phyloP scores from a whole-genome alignment of 2,888 invertebrate species.

The Dyspetes luteomarginatus region DNA sequence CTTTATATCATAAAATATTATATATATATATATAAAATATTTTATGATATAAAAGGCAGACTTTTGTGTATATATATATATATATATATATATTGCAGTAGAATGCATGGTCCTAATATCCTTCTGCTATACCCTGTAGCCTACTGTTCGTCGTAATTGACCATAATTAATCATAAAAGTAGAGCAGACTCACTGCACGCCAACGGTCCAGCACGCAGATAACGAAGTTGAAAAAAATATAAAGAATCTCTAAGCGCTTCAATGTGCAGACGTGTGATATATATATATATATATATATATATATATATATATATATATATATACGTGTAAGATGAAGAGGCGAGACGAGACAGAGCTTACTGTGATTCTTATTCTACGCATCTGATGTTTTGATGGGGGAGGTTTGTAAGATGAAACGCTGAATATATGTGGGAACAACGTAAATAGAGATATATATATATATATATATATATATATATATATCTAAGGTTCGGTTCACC shows the following conservation, averaged over 20 bases:
- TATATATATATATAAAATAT: not conserved
- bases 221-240: constrained; percentile 20
- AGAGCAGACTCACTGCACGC: constrained; percentile 40
- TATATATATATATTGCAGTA: not conserved
- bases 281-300: too few species aligned
- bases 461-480: too few species aligned
- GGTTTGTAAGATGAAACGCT: constrained; percentile 43
- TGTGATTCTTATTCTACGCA: constrained; percentile 53
- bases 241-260: constrained; percentile 17
- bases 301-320: not conserved
- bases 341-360: constrained; percentile 43
- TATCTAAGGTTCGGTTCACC: not conserved
- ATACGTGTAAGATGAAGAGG: not conserved
- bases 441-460: too few species aligned
- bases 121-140: constrained; percentile 7
- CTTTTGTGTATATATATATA: not conserved
- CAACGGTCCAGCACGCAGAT: constrained; percentile 16
- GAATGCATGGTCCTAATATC: constrained; percentile 12
- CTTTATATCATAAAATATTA: not conserved
- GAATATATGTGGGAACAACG: not conserved
- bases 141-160: constrained; percentile 52
- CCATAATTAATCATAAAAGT: constrained; percentile 61
- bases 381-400: constrained; percentile 28
- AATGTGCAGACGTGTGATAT: too few species aligned
- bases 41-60: not conserved